Conservation (phyloP, 2,888 invertebrate genomes). For the Idaea biselata region DNA sequence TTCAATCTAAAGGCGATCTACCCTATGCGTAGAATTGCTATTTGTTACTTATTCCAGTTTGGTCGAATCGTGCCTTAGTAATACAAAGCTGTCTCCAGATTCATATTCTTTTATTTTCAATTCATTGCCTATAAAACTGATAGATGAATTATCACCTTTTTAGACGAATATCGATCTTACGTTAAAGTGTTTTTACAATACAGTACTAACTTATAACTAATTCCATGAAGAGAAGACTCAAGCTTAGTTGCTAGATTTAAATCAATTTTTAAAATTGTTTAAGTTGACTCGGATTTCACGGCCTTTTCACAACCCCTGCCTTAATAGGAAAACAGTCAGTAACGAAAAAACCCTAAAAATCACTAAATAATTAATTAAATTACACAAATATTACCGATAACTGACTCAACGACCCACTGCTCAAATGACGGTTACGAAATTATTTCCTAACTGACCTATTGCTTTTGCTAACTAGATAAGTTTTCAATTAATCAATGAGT, state of each 20-base stretch:
- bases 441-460: no score
- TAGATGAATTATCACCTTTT: neutral
- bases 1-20: no score
- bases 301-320: neutral
- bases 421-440: no score
- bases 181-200: conserved; percentile 7
- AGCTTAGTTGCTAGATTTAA: neutral
- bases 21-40: neutral
- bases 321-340: no score
- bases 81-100: conserved; percentile 27
- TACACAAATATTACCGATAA: no score
- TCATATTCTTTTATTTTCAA: conserved; percentile 45
- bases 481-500: no score
- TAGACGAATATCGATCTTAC: neutral
- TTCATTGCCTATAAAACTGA: conserved; percentile 45
- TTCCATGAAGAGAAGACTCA: conserved; percentile 8
- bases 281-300: neutral
- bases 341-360: no score
- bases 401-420: no score
- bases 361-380: no score
- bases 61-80: no score
- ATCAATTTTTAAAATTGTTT: neutral
- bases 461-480: no score
- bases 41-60: no score
- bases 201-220: conserved; percentile 33